Base-by-base conservation (phyloP, 2,113 vertebrate genomes). In the Neopipo cinnamomea region DNA sequence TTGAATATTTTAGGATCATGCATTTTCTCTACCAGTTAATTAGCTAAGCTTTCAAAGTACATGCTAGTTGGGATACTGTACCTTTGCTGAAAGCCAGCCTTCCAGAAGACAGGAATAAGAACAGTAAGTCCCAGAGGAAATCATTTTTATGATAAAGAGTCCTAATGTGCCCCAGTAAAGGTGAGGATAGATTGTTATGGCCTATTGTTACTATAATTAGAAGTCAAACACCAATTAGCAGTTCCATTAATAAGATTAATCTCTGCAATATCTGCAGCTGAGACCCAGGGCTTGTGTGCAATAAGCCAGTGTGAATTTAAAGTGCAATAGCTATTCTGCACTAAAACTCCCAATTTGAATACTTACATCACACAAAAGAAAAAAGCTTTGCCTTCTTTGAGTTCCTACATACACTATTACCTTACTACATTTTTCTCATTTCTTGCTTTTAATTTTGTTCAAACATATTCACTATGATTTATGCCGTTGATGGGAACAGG, bases 151-250 rank as follows among this genome's bases (percentile, higher is more conserved):
- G 81, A 88, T 78, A 89, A 77, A 91, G 89, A 97, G 87, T 71
- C 76, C 76, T 93, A 96, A 96, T 92, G 84, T 73, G 68, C 73
- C 66, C 71, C 83, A 95, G 53, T 90, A 96, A 96, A 96, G 84
- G 89, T 95, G 80, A 96, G 72, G 84, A 96, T 33, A 94, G 90
- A 96, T 79, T 97, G 75, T 95, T 96, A 97, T 28, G 91, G 92
- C 31, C 95, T 95, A 96, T 93, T 97, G 92, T 97, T 96, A 92
- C 93, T 96, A 96, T 94, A 97, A 97, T 95, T 96, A 96, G 90
- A 97, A 97, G 91, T 97, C 95, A 96, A 94, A 96, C 93, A 95
- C 75, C 95, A 97, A 97, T 97, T 97, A 97, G 89, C 88, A 97
- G 75, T 93, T 77, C 78, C 83, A 95, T 96, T 97, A 97, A 97